Base-by-base conservation (phyloP, 2,113 vertebrate species). In the Muntiacus muntjak region DNA sequence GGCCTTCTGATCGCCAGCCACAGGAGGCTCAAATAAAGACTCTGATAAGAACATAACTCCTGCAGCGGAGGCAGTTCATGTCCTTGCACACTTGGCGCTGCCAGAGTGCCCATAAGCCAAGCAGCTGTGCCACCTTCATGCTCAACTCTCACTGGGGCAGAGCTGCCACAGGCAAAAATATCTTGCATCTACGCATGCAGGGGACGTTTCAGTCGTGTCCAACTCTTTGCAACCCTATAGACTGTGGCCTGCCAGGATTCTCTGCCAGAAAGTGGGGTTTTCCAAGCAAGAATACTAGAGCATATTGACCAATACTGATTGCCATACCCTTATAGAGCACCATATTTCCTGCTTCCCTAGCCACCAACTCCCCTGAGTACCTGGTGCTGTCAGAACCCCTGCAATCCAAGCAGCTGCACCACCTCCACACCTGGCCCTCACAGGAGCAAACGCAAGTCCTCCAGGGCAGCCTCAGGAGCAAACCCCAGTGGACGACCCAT, bases 131-230 rank as follows among this genome's bases (percentile, higher is more conserved):
- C n/a, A 36, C 64, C n/a, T 67, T 67, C 64, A 67, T 36, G 33
- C 17, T 21, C 64, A 67, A 21, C 64, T 67, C 33, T 67, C 64
- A 36, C 64, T 11, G 64, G 64, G 17, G n/a, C 64, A 67, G 33
- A 67, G n/a, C 64, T 67, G n/a, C 33, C 64, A 21, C 64, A 67
- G n/a, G 64, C 64, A 11, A 67, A 21, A 67, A 36, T 21, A 0
- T 11, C 4, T 36, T 36, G 33, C 33, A 21, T 21, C n/a, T 67
- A 11, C 36, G n/a, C 33, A 67, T 2, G 17, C 4, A 67, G n/a
- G 64, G 64, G 8, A 67, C 0, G 2, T 17, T 36, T 67, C 0
- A 9, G 17, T 36, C 1, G 4, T 21, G 17, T 36, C 64, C n/a
- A 67, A 10, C 7, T 67, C 33, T 19, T 67, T 67, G 62, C 33